Conservation (phyloP, 2,888 invertebrate species). For the Dolomedes plantarius region DNA sequence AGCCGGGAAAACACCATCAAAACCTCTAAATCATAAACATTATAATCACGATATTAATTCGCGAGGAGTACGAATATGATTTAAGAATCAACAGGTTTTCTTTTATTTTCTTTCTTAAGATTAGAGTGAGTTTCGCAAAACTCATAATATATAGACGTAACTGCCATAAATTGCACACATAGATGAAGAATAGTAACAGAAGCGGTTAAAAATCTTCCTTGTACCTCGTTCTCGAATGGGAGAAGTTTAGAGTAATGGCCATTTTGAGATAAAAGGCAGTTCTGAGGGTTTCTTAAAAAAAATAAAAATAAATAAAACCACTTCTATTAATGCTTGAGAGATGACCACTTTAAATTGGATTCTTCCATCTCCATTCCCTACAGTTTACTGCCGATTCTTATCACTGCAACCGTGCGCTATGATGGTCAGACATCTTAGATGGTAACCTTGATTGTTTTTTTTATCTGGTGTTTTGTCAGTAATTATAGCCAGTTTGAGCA, state of each 20-base stretch:
- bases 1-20: not conserved
- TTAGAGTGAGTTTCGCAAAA: too few species aligned
- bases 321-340: not conserved
- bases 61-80: not conserved
- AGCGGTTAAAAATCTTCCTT: not conserved
- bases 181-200: not conserved
- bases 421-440: not conserved
- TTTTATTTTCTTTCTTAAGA: not conserved
- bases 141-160: not conserved
- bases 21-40: not conserved
- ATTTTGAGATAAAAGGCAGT: not conserved
- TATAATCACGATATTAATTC: not conserved
- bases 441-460: not conserved
- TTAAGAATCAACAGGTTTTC: not conserved
- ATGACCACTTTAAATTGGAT: conserved; percentile 1
- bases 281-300: not conserved
- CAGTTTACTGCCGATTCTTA: not conserved
- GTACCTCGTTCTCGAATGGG: not conserved
- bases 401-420: not conserved
- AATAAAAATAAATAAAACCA: too few species aligned
- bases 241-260: not conserved
- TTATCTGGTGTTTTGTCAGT: not conserved
- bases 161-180: not conserved
- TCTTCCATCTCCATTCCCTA: not conserved
- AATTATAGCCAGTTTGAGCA: not conserved